A percentile compares a stretch with the other conserved stretches of the same genome.
phyloP scores from a whole-genome alignment of 1,140 invertebrate genomes.

The Coenobita brevimanus region DNA sequence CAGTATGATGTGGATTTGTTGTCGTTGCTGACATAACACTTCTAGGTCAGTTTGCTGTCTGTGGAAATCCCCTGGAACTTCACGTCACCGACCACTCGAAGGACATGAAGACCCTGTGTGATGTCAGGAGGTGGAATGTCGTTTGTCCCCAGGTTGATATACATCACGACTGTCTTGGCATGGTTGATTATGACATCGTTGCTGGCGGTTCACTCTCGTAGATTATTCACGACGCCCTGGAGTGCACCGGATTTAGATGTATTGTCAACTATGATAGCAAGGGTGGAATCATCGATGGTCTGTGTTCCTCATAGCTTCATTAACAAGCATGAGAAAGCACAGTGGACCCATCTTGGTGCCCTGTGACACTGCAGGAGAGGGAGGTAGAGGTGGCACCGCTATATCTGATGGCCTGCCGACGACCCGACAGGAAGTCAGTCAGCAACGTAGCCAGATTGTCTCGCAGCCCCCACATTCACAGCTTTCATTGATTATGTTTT shows the following conservation, averaged over 20 bases:
- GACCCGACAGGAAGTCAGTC: conserved; percentile 8
- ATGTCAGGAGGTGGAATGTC: no score
- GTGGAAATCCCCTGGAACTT: no score
- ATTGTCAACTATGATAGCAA: neutral
- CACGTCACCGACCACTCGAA: no score
- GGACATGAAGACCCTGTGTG: no score
- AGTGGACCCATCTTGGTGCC: conserved; percentile 17
- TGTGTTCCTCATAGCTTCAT: neutral
- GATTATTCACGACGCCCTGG: neutral
- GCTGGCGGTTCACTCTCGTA: neutral
- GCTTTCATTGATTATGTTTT: no score
- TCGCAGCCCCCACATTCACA: neutral
- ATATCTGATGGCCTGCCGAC: neutral
- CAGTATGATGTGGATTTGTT: no score
- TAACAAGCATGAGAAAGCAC: neutral
- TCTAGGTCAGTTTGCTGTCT: no score
- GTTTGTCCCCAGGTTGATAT: no score
- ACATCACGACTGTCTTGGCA: neutral
- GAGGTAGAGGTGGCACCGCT: neutral
- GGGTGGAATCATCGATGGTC: conserved; percentile 7
- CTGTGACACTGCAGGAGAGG: neutral
- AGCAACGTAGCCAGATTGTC: neutral
- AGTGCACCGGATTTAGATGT: neutral
- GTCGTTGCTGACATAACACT: no score
- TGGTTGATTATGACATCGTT: conserved; percentile 1